Percentiles rank a stretch among this genome's conserved stretches.
Conservation (phyloP, 1,140 invertebrate genomes). For the Amyelois transitella region DNA sequence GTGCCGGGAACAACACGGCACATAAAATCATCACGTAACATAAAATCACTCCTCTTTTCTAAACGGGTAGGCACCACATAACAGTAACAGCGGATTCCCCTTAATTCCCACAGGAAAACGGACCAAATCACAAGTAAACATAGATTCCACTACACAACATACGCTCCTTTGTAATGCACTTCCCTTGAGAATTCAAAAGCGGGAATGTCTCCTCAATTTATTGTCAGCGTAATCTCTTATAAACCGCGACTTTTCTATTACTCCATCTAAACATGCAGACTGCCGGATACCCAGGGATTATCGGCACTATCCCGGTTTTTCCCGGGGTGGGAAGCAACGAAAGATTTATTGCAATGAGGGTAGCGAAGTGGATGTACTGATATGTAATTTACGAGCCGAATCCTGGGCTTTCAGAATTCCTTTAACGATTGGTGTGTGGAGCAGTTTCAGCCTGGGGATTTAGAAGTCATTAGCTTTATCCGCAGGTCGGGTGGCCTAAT, state of each 20-base stretch:
- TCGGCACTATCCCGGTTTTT: conserved; percentile 7
- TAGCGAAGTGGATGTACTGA: conserved; percentile 19
- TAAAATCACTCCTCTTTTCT: no score
- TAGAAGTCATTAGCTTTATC: neutral
- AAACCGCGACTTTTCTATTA: conserved; percentile 1
- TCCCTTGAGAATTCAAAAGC: neutral
- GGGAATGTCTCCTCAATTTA: neutral
- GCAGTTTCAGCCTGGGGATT: neutral
- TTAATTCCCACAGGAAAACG: no score
- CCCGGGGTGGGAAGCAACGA: conserved; percentile 6
- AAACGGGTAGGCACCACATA: no score
- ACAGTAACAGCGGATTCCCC: no score
- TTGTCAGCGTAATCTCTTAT: neutral
- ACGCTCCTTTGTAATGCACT: neutral
- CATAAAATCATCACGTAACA: no score
- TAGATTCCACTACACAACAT: neutral
- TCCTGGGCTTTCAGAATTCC: conserved; percentile 18
- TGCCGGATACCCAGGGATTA: conserved; percentile 7
- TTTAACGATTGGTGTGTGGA: conserved; percentile 17
- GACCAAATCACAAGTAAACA: no score
- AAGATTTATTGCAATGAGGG: conserved; percentile 25
- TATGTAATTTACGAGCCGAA: conserved; percentile 26
- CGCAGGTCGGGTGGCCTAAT: neutral
- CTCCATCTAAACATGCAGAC: conserved; percentile 1
- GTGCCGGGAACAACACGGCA: no score